A percentile compares a stretch with the other conserved stretches of the same genome.
Evolutionary conservation across 2,888 invertebrate genomes (phyloP).

Genomic region (Ormyrus pomaceus): DNA sequence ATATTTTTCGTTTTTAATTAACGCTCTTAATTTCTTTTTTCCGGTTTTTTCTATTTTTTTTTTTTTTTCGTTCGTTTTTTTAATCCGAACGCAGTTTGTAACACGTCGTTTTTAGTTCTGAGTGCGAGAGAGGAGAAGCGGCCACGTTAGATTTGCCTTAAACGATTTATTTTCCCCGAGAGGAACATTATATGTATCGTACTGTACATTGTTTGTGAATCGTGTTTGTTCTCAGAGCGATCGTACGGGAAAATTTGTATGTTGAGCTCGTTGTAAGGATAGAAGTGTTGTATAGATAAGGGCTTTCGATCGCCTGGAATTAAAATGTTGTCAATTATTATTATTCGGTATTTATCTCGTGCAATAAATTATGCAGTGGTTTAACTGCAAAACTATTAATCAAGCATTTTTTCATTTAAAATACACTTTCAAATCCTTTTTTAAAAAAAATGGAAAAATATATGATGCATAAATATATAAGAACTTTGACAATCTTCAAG

Average conservation of each 20-base stretch:
- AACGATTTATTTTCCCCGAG: no score
- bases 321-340: conserved; percentile 56
- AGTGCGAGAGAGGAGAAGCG: no score
- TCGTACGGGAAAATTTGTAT: no score
- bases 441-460: neutral
- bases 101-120: no score
- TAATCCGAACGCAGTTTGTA: no score
- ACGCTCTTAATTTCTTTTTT: no score
- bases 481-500: neutral
- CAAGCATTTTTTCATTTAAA: conserved; percentile 24
- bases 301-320: conserved; percentile 3
- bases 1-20: no score
- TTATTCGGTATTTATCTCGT: conserved; percentile 62
- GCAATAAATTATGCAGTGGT: conserved; percentile 70
- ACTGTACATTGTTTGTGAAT: conserved; percentile 30
- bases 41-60: no score
- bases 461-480: neutral
- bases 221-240: neutral
- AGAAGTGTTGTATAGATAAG: neutral
- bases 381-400: conserved; percentile 61
- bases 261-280: neutral
- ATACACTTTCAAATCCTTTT: neutral
- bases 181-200: neutral
- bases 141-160: no score
- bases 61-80: no score